Conservation (phyloP, 2,113 vertebrate species). For the Tetraodon nigroviridis region DNA sequence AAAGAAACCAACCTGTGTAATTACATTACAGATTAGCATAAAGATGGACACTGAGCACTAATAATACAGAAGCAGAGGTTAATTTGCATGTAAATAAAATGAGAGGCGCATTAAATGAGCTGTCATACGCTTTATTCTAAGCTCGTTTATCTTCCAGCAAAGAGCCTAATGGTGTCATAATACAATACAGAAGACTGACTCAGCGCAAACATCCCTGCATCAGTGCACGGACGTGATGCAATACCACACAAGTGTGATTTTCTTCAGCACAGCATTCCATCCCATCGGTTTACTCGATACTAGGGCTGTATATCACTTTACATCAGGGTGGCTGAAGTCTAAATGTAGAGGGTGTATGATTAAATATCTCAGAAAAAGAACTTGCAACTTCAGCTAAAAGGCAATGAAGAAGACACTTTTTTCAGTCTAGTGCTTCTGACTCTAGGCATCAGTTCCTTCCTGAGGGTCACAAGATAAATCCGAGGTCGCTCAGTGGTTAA, state of each 20-base stretch:
- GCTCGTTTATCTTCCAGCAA: constrained; percentile 51
- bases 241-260: neutral
- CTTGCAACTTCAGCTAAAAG: too few species aligned
- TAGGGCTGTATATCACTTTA: too few species aligned
- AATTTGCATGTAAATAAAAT: constrained; percentile 55
- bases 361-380: too few species aligned
- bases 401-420: too few species aligned
- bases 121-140: constrained; percentile 34
- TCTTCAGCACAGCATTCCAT: neutral
- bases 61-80: constrained; percentile 16
- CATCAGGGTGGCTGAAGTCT: too few species aligned
- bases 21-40: constrained; percentile 41
- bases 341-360: too few species aligned
- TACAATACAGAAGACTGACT: constrained; percentile 27
- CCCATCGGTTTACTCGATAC: neutral
- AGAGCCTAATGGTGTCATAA: constrained; percentile 41
- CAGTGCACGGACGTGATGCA: neutral
- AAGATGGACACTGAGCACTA: constrained; percentile 39
- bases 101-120: constrained; percentile 23
- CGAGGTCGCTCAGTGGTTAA: too few species aligned
- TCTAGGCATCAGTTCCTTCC: too few species aligned
- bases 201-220: constrained; percentile 17
- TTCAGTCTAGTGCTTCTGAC: too few species aligned
- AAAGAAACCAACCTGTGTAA: constrained; percentile 15
- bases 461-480: too few species aligned